Evolutionary conservation across 2,888 invertebrate species (phyloP), one percentile per base, ranked within the genome.

Genomic region (Pomacea canaliculata): DNA sequence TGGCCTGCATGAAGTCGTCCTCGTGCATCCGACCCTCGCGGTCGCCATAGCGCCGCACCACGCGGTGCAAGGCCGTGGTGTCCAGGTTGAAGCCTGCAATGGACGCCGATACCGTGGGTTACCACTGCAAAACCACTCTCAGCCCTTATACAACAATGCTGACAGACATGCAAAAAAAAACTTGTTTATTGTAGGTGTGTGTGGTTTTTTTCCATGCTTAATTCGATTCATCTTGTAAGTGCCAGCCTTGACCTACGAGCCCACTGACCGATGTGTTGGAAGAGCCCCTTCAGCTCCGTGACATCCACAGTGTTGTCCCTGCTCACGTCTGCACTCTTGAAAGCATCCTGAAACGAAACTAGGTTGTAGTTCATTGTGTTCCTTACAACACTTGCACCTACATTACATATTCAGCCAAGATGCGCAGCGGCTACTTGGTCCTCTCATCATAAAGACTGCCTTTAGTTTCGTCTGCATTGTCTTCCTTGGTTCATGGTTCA

Each of bases 1-100:
- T 73, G 72, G 80, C 73, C 60, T 79, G 79, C 9, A 81, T 56
- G 71, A 81, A 80, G 68, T 80, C 81, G 18, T 81, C 81, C 68
- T 78, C 77, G 23, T 76, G 72, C n/a, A 81, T 76, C 48, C 56
- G 56, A 23, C 77, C 81, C 8, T 77, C 73, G 16, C 73, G 70
- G 59, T 77, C 80, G 10, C 81, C 81, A 63, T 78, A 81, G 23
- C 81, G 73, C 51, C 77, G 69, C 67, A 80, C 79, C 7, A 80
- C 27, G 27, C 76, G 65, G 7, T 74, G 71, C 69, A 76, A 48
- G 46, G 63, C 70, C 7, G 70, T 70, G 16, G 68, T 16, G 27
- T 73, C 65, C 9, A 76, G 37, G 19, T 23, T 16, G 49, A 81
- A 74, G 4, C 78, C 80, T 81, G 73, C 18, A 23, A 37, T 9